Evolutionary conservation across 1,140 invertebrate species (phyloP).

Genomic region (Andricus grossulariae): DNA sequence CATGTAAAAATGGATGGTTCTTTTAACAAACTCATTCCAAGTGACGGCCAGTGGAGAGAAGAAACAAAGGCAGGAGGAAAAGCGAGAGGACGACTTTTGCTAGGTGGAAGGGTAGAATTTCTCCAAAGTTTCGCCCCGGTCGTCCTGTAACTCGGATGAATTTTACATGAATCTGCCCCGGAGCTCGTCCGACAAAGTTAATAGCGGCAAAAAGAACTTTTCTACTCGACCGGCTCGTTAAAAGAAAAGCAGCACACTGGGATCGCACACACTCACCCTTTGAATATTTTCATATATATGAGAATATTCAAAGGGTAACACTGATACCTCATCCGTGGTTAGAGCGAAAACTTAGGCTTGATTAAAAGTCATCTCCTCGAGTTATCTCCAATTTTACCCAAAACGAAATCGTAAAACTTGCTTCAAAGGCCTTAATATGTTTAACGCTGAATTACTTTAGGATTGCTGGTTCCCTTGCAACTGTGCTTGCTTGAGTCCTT

Average conservation of each 20-base stretch:
- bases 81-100: slow-evolving; percentile 35
- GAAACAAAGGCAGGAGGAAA: slow-evolving; percentile 38
- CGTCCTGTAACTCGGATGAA: slow-evolving; percentile 57
- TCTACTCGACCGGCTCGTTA: slow-evolving; percentile 55
- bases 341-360: background rate
- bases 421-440: too few relatives aligned
- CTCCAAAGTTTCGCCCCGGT: slow-evolving; percentile 54
- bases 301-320: background rate
- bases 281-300: slow-evolving; percentile 33
- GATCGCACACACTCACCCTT: slow-evolving; percentile 33
- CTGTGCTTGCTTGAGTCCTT: too few relatives aligned
- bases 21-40: slow-evolving; percentile 31
- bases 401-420: too few relatives aligned
- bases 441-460: too few relatives aligned
- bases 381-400: background rate
- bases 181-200: slow-evolving; percentile 55
- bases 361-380: slow-evolving; percentile 9
- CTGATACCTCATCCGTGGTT: slow-evolving; percentile 10
- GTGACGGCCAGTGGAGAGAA: slow-evolving; percentile 34
- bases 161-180: slow-evolving; percentile 63
- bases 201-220: slow-evolving; percentile 63
- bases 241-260: slow-evolving; percentile 48
- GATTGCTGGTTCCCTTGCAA: too few relatives aligned
- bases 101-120: slow-evolving; percentile 57
- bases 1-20: slow-evolving; percentile 39